Conservation (phyloP, 2,113 vertebrate genomes). For the Nannobrachium achirus region DNA sequence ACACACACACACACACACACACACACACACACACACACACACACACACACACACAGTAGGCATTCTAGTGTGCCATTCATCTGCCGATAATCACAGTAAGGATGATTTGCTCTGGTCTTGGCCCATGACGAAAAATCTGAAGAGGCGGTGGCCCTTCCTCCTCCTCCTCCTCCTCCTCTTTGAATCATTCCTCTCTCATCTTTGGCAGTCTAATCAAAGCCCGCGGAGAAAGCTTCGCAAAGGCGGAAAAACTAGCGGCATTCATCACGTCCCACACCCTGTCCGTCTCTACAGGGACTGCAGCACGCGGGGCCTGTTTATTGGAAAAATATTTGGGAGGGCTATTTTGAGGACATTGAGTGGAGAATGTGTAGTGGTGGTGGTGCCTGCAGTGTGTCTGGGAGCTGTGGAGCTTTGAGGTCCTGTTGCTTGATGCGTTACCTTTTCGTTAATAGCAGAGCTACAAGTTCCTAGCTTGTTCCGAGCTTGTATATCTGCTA, state of each 20-base stretch:
- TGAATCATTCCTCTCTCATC: too few species aligned
- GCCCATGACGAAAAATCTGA: constrained; percentile 49
- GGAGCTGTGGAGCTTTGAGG: background rate
- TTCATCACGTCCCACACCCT: constrained; percentile 42
- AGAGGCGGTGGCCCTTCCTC: too few species aligned
- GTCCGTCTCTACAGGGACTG: too few species aligned
- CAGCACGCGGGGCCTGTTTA: constrained; percentile 24
- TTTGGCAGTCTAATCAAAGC: constrained; percentile 40
- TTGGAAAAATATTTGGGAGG: background rate
- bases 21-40: constrained; percentile 7
- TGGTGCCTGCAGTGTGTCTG: background rate
- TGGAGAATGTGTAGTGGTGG: too few species aligned
- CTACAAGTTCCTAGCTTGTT: too few species aligned
- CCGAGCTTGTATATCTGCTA: too few species aligned
- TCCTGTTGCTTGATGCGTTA: background rate
- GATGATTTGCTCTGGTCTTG: constrained; percentile 48
- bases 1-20: background rate
- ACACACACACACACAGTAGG: constrained; percentile 26
- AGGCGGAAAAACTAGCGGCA: constrained; percentile 25
- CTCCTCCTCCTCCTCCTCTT: too few species aligned
- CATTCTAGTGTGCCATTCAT: constrained; percentile 30
- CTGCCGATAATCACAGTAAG: constrained; percentile 51
- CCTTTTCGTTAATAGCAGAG: too few species aligned
- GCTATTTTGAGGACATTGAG: constrained; percentile 28
- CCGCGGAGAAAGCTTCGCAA: constrained; percentile 26